Evolutionary conservation across 2,113 vertebrate species (phyloP), one percentile per base, ranked within the genome.

Genomic region (Hemichromis elongatus): DNA sequence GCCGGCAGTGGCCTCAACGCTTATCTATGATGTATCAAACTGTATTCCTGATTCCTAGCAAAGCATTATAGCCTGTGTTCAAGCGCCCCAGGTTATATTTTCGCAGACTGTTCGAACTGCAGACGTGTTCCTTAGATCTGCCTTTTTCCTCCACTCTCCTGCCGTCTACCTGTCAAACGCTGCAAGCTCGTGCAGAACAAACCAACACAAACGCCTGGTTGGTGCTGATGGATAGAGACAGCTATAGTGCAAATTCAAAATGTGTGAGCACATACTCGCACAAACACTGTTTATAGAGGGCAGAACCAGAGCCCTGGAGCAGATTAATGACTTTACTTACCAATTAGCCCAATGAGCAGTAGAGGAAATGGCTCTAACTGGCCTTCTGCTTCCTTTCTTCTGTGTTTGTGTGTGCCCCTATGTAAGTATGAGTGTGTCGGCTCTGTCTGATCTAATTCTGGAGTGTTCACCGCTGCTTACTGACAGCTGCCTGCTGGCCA

Each of bases 291-390:
- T 86, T 86, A 81, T 75, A 79, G 87, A 79, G 59, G 47, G 18
- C 75, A 88, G 19, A 90, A 89, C 82, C 82, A 84, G 89, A 94
- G 80, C 89, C 53, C 59, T 4, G 45, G 75, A 77, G 85, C 78
- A 90, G 89, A 92, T 95, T 92, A 94, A 93, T 18, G 35, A 91
- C 88, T 88, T 87, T 68, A 90, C 84, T 87, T 89, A 85, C 86
- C 86, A 92, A 94, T 94, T 94, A 93, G 82, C 79, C 80, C 68
- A 81, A 86, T 90, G 86, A 77, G 83, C 80, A 84, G 83, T 83
- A 90, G 79, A 91, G 94, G 92, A 94, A 91, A 94, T 88, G 87
- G 83, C 59, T 90, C 28, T 42, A 63, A 84, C 78, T 83, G 84
- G 87, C 86, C 91, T 84, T 85, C 89, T 92, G 89, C 82, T 91